These are phyloP conservation scores for Leptoteleia sp. DNA, from an alignment of 1,140 invertebrate genomes.

Conservation along the genomic window DNA sequence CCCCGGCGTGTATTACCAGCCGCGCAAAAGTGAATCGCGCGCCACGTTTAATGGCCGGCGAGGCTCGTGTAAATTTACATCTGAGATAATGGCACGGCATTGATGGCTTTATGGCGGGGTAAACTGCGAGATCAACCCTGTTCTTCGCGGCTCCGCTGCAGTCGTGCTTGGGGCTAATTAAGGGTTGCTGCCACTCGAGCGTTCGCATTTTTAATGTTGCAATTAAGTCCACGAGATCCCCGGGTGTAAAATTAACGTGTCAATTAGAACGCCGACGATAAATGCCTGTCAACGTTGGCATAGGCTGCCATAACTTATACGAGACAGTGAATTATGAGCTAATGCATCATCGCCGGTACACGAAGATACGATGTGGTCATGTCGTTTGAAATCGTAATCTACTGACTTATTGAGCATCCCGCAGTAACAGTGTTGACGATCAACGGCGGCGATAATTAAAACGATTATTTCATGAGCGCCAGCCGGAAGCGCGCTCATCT, in stretches of 20 bases:
- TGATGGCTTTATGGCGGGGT: constrained; percentile 17
- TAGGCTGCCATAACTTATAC: constrained; percentile 72
- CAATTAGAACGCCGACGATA: constrained; percentile 76
- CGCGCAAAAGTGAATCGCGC: constrained; percentile 8
- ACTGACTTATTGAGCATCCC: constrained; percentile 67
- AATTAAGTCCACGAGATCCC: constrained; percentile 65
- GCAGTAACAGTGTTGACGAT: constrained; percentile 58
- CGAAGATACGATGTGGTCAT: constrained; percentile 69
- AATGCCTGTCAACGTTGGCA: constrained; percentile 75
- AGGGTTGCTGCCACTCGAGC: constrained; percentile 26
- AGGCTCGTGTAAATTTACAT: constrained; percentile 28
- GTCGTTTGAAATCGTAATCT: constrained; percentile 71
- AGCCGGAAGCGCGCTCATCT: constrained; percentile 55
- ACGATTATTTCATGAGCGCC: constrained; percentile 56
- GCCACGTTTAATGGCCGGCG: neutral
- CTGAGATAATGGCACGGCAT: constrained; percentile 10
- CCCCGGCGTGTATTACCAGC: constrained; percentile 12
- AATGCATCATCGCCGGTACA: constrained; percentile 71
- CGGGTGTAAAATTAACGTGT: constrained; percentile 74
- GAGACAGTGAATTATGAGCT: constrained; percentile 74
- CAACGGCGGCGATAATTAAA: constrained; percentile 62
- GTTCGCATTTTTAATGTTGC: constrained; percentile 65
- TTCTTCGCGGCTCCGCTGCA: neutral
- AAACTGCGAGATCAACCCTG: constrained; percentile 27
- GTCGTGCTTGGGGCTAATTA: constrained; percentile 62